Evolutionary conservation across 2,888 invertebrate species (phyloP).

Genomic region (Phrixothrix hirtus): DNA sequence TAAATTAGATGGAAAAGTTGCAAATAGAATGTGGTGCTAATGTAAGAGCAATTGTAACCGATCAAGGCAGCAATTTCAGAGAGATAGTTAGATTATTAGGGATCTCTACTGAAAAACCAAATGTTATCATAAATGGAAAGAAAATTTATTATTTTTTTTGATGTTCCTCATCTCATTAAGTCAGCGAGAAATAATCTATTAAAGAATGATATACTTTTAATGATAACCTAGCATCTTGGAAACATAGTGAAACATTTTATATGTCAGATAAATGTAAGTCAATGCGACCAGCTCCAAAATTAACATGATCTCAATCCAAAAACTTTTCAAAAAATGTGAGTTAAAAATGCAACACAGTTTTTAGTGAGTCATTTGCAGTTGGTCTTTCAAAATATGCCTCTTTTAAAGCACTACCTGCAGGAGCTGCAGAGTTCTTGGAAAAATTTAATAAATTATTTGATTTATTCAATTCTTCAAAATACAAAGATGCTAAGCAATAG

Average conservation of each 20-base stretch:
- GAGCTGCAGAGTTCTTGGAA: slow-evolving; percentile 1
- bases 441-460: slow-evolving; percentile 4
- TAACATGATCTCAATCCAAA: slow-evolving; percentile 24
- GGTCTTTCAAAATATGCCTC: background rate
- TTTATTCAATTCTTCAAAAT: slow-evolving; percentile 2
- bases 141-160: slow-evolving; percentile 25
- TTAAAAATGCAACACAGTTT: too few species aligned
- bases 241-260: slow-evolving; percentile 8
- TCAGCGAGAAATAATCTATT: slow-evolving; percentile 25
- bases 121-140: slow-evolving; percentile 10
- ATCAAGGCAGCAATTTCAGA: slow-evolving; percentile 19
- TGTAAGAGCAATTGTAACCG: slow-evolving; percentile 11
- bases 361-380: too few species aligned
- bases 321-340: too few species aligned
- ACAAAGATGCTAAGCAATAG: background rate
- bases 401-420: too few species aligned
- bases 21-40: background rate
- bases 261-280: too few species aligned
- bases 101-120: slow-evolving; percentile 18
- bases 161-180: slow-evolving; percentile 26
- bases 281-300: slow-evolving; percentile 14
- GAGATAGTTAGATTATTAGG: slow-evolving; percentile 8
- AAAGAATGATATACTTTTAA: too few species aligned
- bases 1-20: slow-evolving; percentile 1
- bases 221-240: slow-evolving; percentile 14